Base-by-base conservation (phyloP, 1,140 invertebrate species). In the Drosophila saltans region DNA sequence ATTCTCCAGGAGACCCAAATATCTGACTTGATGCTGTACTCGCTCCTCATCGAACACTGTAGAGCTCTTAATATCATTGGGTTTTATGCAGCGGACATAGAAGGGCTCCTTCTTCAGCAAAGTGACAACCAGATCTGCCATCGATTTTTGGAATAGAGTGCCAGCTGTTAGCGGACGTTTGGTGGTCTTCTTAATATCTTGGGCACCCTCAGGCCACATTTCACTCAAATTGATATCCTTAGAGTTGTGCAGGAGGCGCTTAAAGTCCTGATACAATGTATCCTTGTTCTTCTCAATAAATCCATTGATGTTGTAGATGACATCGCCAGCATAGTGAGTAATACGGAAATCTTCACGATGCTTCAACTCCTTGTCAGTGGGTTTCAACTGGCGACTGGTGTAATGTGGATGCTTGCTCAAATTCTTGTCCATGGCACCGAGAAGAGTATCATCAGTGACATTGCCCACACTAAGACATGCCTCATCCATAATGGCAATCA, bases 271-370 rank as follows among this genome's bases (percentile, higher is more conserved):
- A 93, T 97, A 99, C 16, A 99, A 93, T 1, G 97, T 97, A 92
- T 99, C 98, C 92, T 96, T 98, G 92, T 99, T 99, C 93, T 99
- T 99, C 90, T 99, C 98, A 88, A 99, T 94, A 92, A 99, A 99
- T 10, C 97, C 97, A 40, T 94, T 94, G 40, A 98, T 96, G 72
- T 94, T 95, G 93, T 99, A 99, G 24, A 96, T 96, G 2, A 99
- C 98, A 93, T 98, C 97, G n/a, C 98, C 98, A 2, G 98, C 98
- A 92, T 99, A 99, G 90, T 99, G 98, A 28, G 94, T 96, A 72
- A 97, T 97, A 67, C 96, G 94, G 92, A 98, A 98, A 86, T 98
- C 96, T 75, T 95, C 94, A 88, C 95, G 96, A 91, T 98, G 97
- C 78, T 95, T 94, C 4, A 98, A 91, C 75, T 95, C 95, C 92